These are phyloP conservation scores for Metalampra italica DNA, from an alignment of 2,888 invertebrate species.

Conservation along the genomic window DNA sequence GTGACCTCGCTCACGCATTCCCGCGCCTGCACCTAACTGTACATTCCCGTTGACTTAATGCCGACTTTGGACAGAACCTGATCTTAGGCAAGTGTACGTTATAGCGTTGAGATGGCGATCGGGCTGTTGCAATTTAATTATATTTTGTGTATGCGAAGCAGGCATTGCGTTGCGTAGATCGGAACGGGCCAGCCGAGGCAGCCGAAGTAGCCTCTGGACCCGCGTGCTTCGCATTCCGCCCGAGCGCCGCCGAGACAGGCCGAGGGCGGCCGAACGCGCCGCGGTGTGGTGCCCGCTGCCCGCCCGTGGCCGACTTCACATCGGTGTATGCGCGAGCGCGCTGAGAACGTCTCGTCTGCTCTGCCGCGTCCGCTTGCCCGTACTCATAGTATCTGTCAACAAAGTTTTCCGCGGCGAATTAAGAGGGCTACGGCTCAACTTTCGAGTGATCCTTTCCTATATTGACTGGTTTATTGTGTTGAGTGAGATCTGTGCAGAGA, in stretches of 20 bases:
- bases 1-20: constrained; percentile 79
- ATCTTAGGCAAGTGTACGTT: constrained; percentile 73
- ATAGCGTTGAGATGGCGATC: constrained; percentile 64
- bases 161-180: constrained; percentile 58
- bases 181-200: constrained; percentile 39
- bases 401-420: constrained; percentile 66
- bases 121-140: constrained; percentile 74
- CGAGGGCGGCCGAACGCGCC: constrained; percentile 45
- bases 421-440: constrained; percentile 49
- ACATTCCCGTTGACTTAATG: constrained; percentile 77
- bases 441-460: constrained; percentile 55
- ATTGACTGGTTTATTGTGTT: constrained; percentile 63
- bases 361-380: constrained; percentile 26
- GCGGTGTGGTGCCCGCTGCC: constrained; percentile 30
- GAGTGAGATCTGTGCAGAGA: constrained; percentile 51
- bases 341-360: constrained; percentile 66
- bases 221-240: constrained; percentile 70
- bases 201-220: constrained; percentile 51
- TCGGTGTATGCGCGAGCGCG: constrained; percentile 75
- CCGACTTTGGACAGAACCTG: constrained; percentile 75
- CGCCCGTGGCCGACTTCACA: constrained; percentile 74
- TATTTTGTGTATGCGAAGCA: constrained; percentile 67
- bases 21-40: constrained; percentile 78
- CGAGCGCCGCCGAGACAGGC: constrained; percentile 49
- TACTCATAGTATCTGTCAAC: constrained; percentile 72